These are phyloP conservation scores for Acrocephalus scirpaceus DNA, from an alignment of 2,797 vertebrate species.

Conservation along the genomic window DNA sequence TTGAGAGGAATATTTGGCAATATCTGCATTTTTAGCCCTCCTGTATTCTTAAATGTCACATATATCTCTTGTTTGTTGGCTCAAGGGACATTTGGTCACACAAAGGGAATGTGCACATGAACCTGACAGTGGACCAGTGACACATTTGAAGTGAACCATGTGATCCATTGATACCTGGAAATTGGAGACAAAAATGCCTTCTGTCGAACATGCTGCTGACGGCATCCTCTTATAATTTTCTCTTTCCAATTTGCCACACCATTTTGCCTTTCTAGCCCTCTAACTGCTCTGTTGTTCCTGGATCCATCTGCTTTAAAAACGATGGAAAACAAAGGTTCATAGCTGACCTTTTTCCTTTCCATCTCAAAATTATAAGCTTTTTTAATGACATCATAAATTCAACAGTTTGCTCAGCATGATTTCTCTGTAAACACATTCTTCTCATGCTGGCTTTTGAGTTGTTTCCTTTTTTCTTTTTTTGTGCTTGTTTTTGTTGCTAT, in stretches of 20 bases:
- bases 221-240: neutral
- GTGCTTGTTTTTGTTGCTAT: neutral
- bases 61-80: neutral
- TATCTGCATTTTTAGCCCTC: neutral
- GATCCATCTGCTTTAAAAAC: neutral
- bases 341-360: conserved; percentile 1
- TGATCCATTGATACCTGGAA: neutral
- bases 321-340: neutral
- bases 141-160: neutral
- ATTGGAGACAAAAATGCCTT: neutral
- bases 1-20: neutral
- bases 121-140: neutral
- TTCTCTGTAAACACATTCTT: neutral
- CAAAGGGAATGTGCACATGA: neutral
- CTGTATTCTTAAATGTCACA: neutral
- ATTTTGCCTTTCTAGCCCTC: neutral
- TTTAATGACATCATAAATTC: neutral
- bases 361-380: neutral
- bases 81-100: neutral
- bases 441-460: neutral
- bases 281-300: neutral
- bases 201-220: neutral
- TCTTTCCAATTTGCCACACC: neutral
- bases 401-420: neutral
- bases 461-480: neutral